Base-by-base conservation (phyloP, 2,888 invertebrate genomes). In the Leuctra nigra region DNA sequence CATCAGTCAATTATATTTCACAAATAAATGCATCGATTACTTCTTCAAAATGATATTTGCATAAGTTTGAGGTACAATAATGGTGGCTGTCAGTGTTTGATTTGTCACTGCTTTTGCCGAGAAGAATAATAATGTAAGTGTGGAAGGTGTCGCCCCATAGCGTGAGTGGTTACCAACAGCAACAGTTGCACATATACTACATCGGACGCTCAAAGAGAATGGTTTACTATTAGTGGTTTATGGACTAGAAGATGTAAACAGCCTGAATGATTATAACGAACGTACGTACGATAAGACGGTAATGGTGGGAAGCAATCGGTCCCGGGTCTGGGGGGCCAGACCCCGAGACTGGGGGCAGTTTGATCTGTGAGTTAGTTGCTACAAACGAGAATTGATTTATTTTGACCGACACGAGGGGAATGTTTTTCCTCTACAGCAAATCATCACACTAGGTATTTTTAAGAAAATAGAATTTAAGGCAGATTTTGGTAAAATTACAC, bases 391-490 rank as follows among this genome's bases (percentile, higher is more conserved):
- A 44, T 55, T 47, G 38, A 35, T 53, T 6, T 9, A n/a, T 38
- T 9, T n/a, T 9, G 38, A 57, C 60, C 53, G 55, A 61, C 55
- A 50, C n/a, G 36, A 59, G 55, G 61, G 60, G 50, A 61, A 41
- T 61, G 61, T 57, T 60, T 62, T 61, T 62, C 59, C 58, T 58
- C 60, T 58, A 59, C 57, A 59, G 59, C 59, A 62, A 62, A 62
- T 61, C 56, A 61, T 60, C 54, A 60, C 60, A 59, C 62, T 60
- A 62, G 62, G 60, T 60, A 61, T 57, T 39, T 55, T 61, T 77
- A 77, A 76, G 75, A 77, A 78, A 79, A 78, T 79, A 79, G 79
- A 80, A 80, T 74, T 72, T 80, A 80, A 80, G 80, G 80, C 80
- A 81, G 80, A 80, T 80, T 79, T 79, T 78, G 78, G 78, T 72